These are phyloP conservation scores for Neotragus moschatus DNA, from an alignment of 2,113 vertebrate species.

Conservation along the genomic window DNA sequence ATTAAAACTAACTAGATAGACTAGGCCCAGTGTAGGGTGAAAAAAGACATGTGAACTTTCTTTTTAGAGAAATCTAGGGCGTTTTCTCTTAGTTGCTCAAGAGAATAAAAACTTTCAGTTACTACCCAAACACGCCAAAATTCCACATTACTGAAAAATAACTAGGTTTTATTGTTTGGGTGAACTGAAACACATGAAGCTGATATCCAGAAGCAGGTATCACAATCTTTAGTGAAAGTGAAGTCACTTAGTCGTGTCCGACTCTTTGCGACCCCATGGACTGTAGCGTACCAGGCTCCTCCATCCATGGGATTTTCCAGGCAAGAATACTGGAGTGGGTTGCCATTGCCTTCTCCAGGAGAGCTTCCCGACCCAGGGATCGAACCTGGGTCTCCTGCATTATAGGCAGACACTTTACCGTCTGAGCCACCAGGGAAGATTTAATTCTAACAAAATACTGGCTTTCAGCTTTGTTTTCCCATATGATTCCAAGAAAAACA, in stretches of 20 bases:
- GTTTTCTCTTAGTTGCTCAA: neutral
- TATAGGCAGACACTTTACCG: neutral
- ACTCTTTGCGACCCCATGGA: neutral
- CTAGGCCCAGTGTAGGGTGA: neutral
- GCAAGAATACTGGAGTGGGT: neutral
- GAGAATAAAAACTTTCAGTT: neutral
- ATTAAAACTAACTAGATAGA: neutral
- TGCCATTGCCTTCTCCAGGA: neutral
- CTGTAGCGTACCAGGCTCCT: neutral
- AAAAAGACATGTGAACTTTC: neutral
- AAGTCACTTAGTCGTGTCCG: neutral
- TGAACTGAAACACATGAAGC: neutral
- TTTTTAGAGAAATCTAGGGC: neutral
- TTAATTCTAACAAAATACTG: neutral
- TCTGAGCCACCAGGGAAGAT: neutral
- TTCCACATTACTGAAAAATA: neutral
- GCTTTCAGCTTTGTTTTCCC: conserved; percentile 27
- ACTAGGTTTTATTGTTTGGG: neutral
- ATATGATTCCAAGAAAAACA: conserved; percentile 12
- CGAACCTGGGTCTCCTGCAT: neutral
- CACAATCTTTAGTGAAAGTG: neutral
- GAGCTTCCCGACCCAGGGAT: neutral
- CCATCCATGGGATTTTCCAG: neutral
- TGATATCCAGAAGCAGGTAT: neutral
- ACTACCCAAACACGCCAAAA: conserved; percentile 7